phyloP scores from a whole-genome alignment of 2,113 vertebrate genomes.

The Salvator merianae region DNA sequence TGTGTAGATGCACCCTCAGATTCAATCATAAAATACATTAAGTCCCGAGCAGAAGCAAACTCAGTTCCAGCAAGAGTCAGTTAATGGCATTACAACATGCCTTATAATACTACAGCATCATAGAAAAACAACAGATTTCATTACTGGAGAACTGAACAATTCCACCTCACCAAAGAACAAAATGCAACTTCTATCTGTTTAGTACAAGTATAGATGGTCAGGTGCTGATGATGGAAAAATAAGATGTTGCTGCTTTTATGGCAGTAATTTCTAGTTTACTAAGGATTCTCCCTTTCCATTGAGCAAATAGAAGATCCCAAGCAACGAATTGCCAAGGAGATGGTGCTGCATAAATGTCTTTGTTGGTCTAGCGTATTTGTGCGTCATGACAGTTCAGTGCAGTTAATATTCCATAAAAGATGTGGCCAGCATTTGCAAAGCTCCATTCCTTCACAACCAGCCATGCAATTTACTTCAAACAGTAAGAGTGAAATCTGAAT shows the following conservation, averaged over 20 bases:
- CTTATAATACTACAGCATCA: too few relatives aligned
- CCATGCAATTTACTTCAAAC: not conserved
- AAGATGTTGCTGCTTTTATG: not conserved
- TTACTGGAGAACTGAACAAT: not conserved
- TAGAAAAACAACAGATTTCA: not conserved
- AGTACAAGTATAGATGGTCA: too few relatives aligned
- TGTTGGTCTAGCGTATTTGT: not conserved
- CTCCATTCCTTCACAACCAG: not conserved
- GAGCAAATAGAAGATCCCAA: not conserved
- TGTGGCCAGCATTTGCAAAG: not conserved
- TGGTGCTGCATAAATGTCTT: not conserved
- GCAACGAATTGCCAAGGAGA: not conserved
- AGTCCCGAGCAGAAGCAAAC: too few relatives aligned
- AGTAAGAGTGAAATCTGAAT: not conserved
- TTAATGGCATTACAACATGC: too few relatives aligned
- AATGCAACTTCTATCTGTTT: not conserved
- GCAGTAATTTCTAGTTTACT: not conserved
- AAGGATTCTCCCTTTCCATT: too few relatives aligned
- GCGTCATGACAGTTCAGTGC: too few relatives aligned
- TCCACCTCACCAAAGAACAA: not conserved
- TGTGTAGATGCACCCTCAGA: too few relatives aligned
- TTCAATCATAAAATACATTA: too few relatives aligned
- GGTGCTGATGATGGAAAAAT: not conserved
- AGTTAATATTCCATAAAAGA: not conserved
- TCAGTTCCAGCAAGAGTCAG: too few relatives aligned